Conservation (phyloP, 2,113 vertebrate genomes). For the Dicaeum eximium region DNA sequence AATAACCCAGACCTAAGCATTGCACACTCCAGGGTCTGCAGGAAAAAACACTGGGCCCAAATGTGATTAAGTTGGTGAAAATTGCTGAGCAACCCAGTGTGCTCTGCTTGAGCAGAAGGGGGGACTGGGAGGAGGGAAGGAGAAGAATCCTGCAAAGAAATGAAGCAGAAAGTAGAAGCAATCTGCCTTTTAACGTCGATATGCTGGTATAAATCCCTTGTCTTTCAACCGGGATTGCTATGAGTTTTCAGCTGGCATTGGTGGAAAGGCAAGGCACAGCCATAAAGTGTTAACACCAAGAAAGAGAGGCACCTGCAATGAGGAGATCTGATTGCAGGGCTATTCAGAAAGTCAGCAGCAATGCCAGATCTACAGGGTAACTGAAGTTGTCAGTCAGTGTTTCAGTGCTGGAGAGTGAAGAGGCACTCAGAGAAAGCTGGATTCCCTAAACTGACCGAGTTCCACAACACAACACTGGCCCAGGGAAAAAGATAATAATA, state of each 20-base stretch:
- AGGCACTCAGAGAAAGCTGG: not conserved
- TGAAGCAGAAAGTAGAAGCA: not conserved
- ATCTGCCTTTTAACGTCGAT: not conserved
- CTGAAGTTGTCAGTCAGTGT: not conserved
- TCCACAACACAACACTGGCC: not conserved
- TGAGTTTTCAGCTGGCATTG: not conserved
- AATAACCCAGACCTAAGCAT: constrained; percentile 26
- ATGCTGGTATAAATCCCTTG: not conserved
- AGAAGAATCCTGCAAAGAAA: constrained; percentile 6
- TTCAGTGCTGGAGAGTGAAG: not conserved
- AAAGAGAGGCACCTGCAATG: not conserved
- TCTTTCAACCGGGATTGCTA: not conserved
- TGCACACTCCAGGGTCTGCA: not conserved
- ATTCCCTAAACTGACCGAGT: not conserved
- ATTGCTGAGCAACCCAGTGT: not conserved
- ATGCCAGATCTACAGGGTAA: not conserved
- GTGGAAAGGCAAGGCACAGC: not conserved
- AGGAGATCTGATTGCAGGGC: not conserved
- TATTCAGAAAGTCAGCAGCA: not conserved
- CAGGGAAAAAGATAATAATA: not conserved
- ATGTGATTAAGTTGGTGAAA: constrained; percentile 52
- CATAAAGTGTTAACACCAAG: not conserved
- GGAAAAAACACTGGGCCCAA: constrained; percentile 38
- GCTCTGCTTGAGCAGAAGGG: not conserved
- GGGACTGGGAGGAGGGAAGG: fast-evolving